These are phyloP conservation scores for Amazonetta brasiliensis DNA, from an alignment of 2,797 vertebrate species.

Conservation along the genomic window DNA sequence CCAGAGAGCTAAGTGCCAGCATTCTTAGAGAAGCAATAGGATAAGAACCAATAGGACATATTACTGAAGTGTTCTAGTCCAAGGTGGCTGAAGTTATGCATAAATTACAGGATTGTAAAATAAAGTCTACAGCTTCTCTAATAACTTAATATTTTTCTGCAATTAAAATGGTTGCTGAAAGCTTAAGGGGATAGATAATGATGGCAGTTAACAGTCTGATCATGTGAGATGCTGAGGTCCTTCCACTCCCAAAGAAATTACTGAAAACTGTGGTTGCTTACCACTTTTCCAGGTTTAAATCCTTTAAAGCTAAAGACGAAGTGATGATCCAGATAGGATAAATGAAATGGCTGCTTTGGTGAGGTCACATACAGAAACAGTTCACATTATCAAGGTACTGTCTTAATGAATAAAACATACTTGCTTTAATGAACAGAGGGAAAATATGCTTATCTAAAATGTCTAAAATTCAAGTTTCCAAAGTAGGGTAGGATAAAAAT, in stretches of 20 bases:
- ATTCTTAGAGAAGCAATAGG: background rate
- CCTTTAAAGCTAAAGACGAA: background rate
- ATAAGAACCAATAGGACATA: background rate
- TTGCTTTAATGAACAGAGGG: background rate
- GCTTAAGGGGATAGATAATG: slow-evolving; percentile 37
- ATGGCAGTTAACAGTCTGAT: slow-evolving; percentile 24
- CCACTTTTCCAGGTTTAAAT: background rate
- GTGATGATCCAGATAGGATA: background rate
- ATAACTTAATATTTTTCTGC: slow-evolving; percentile 24
- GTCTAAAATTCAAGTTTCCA: background rate
- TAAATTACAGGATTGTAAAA: slow-evolving; percentile 1
- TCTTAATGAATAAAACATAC: background rate
- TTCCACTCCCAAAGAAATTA: background rate
- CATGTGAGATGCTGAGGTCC: slow-evolving; percentile 11
- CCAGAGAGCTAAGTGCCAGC: background rate
- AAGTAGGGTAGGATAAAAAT: background rate
- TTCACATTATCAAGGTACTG: background rate
- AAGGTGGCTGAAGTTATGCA: background rate
- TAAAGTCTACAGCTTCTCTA: slow-evolving; percentile 4
- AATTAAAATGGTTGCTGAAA: slow-evolving; percentile 34
- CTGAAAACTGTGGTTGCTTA: background rate
- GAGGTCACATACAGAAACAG: background rate
- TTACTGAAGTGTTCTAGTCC: background rate
- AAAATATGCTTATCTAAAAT: background rate
- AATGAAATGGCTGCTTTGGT: background rate